Evolutionary conservation across 2,113 vertebrate genomes (phyloP).

Genomic region (Silurus asotus): DNA sequence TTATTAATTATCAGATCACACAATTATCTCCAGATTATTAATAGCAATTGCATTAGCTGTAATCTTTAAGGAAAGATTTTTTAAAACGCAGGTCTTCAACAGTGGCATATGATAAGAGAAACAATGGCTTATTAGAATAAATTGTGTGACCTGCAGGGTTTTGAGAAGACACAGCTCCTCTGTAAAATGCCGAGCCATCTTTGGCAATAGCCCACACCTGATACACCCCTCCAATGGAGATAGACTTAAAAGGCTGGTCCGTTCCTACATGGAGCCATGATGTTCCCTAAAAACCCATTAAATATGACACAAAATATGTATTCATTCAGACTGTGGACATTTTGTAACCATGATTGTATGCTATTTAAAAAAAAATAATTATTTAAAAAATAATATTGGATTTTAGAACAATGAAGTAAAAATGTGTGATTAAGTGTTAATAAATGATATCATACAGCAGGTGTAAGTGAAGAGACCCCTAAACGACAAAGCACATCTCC

Average conservation of each 20-base stretch:
- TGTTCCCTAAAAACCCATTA: slow-evolving; percentile 74
- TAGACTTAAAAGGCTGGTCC: slow-evolving; percentile 90
- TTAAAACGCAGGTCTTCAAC: neutral
- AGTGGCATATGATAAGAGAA: neutral
- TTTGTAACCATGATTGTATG: neutral
- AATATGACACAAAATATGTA: neutral
- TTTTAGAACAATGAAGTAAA: neutral
- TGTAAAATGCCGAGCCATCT: slow-evolving; percentile 92
- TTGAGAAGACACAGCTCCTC: slow-evolving; percentile 85
- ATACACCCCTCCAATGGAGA: slow-evolving; percentile 85
- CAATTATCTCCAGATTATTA: neutral
- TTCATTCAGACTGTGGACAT: neutral
- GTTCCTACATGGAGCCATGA: slow-evolving; percentile 97
- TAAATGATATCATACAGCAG: slow-evolving; percentile 79
- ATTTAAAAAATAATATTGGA: neutral
- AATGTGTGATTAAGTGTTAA: neutral
- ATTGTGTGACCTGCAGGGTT: slow-evolving; percentile 81
- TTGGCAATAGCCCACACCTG: slow-evolving; percentile 93
- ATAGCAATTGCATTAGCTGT: neutral
- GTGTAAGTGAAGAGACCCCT: slow-evolving; percentile 81
- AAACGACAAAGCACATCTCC: slow-evolving; percentile 94
- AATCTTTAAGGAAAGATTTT: neutral
- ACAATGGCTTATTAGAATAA: neutral
- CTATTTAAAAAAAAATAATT: neutral
- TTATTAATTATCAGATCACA: neutral